phyloP scores from a whole-genome alignment of 1,140 invertebrate species.

The Conus ventricosus region DNA sequence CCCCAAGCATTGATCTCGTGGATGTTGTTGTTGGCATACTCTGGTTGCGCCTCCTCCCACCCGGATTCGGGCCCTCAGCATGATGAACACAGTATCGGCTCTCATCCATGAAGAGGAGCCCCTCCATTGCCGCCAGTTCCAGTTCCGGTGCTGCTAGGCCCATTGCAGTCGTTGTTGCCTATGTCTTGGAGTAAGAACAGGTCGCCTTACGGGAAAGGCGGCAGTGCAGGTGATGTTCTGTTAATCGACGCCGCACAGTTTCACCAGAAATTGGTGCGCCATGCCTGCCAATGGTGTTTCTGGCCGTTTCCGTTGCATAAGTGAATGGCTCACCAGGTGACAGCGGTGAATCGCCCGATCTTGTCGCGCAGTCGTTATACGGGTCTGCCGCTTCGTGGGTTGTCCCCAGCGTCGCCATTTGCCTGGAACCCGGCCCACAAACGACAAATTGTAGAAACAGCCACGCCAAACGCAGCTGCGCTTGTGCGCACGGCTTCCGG shows the following conservation, averaged over 20 bases:
- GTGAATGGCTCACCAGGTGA: conserved; percentile 5
- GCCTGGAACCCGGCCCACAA: not conserved
- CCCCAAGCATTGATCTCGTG: too few relatives aligned
- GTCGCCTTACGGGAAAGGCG: not conserved
- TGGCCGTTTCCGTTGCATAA: conserved; percentile 2
- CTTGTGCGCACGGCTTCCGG: not conserved
- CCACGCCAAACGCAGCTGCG: not conserved
- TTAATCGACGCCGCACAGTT: conserved; percentile 1
- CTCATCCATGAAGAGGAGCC: too few relatives aligned
- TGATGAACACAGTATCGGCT: too few relatives aligned
- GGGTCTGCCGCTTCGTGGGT: conserved; percentile 4
- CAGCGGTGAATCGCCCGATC: not conserved
- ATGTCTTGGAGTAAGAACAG: not conserved
- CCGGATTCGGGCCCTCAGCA: too few relatives aligned
- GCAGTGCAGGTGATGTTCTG: not conserved
- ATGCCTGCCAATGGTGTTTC: conserved; percentile 2
- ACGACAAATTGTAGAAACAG: conserved; percentile 1
- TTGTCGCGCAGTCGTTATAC: conserved; percentile 1
- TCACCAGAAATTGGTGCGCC: not conserved
- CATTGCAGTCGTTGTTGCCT: not conserved
- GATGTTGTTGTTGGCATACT: too few relatives aligned
- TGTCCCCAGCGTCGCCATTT: not conserved
- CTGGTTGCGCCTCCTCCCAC: too few relatives aligned
- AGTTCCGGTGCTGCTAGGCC: not conserved
- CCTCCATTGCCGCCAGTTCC: not conserved